Evolutionary conservation across 1,140 invertebrate genomes (phyloP).

Genomic region (Heterodera carotae): DNA sequence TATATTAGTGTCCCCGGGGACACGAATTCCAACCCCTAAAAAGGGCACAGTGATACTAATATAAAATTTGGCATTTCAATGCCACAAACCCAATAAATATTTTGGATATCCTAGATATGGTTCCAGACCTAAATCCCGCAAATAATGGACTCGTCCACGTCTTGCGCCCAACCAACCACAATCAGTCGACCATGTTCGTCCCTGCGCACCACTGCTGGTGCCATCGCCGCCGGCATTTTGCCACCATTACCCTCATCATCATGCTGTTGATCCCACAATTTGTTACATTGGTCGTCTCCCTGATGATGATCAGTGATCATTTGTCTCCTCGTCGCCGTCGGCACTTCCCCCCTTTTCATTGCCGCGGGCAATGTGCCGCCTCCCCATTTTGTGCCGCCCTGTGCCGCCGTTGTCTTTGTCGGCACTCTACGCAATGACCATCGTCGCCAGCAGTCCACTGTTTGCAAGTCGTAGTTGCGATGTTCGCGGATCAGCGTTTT

Average conservation of each 20-base stretch:
- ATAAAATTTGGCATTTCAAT: too few relatives aligned
- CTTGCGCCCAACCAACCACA: background rate
- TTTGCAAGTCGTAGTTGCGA: conserved; percentile 24
- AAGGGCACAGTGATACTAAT: too few relatives aligned
- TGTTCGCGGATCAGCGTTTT: background rate
- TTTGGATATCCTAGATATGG: too few relatives aligned
- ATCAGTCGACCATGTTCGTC: conserved; percentile 1
- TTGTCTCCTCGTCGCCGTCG: background rate
- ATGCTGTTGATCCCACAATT: too few relatives aligned
- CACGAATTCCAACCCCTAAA: too few relatives aligned
- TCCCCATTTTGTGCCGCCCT: background rate
- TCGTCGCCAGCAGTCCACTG: background rate
- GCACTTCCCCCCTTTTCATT: background rate
- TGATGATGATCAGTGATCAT: background rate
- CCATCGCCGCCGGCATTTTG: background rate
- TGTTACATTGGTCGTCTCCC: too few relatives aligned
- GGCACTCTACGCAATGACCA: background rate
- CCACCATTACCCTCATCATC: too few relatives aligned
- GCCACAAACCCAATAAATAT: background rate
- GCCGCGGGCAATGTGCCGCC: conserved; percentile 2
- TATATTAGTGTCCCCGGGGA: too few relatives aligned
- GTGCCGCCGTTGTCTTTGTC: background rate
- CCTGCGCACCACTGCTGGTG: background rate
- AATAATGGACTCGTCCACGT: background rate
- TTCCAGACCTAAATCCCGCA: background rate